phyloP scores from a whole-genome alignment of 2,113 vertebrate genomes.

The Tamias sibiricus region DNA sequence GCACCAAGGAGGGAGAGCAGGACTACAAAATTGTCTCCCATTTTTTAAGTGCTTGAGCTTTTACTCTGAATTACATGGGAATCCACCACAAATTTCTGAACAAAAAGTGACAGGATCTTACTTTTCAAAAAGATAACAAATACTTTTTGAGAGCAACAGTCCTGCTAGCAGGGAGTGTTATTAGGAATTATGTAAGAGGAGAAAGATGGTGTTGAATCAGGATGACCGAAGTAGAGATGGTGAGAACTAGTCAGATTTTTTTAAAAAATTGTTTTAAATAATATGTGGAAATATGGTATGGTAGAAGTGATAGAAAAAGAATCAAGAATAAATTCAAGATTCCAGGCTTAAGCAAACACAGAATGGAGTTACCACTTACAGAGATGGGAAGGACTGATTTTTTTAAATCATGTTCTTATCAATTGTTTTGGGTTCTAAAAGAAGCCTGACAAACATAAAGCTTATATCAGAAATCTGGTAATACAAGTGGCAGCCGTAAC shows the following conservation, averaged over 20 bases:
- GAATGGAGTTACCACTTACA: not conserved
- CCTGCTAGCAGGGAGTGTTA: not conserved
- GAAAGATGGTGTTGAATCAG: not conserved
- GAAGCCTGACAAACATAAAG: not conserved
- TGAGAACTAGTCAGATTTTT: constrained; percentile 7
- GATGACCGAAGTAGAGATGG: not conserved
- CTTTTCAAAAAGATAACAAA: not conserved
- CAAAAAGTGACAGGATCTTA: not conserved
- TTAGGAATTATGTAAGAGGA: not conserved
- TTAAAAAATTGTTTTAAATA: not conserved
- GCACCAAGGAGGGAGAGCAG: not conserved
- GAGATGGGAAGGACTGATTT: not conserved
- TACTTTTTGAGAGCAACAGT: not conserved
- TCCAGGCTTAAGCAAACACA: not conserved
- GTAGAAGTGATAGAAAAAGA: not conserved
- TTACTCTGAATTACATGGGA: not conserved
- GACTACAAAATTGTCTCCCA: not conserved
- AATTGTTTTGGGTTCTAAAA: not conserved
- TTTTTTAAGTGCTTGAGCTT: not conserved
- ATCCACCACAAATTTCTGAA: not conserved
- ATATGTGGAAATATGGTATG: not conserved
- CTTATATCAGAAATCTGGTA: not conserved
- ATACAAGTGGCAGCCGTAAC: not conserved
- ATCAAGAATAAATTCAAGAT: not conserved
- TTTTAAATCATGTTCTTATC: not conserved